phyloP scores from a whole-genome alignment of 2,797 vertebrate species.

The Karalla daura region DNA sequence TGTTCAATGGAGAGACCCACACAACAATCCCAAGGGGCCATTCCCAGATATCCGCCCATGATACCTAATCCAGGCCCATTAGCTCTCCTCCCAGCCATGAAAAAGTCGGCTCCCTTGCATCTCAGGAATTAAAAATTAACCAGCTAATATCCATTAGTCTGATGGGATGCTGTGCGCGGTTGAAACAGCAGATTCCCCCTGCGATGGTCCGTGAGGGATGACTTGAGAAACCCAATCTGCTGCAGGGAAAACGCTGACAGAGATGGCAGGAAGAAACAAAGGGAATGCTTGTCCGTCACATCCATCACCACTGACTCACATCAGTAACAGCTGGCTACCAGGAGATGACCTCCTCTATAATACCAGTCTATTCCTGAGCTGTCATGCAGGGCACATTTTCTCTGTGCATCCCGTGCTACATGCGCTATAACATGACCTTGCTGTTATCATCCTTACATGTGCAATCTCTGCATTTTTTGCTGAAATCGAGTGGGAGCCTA shows the following conservation, averaged over 20 bases:
- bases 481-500: background rate
- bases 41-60: constrained; percentile 84
- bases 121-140: constrained; percentile 88
- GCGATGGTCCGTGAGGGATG: constrained; percentile 73
- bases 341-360: constrained; percentile 61
- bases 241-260: constrained; percentile 77
- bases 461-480: constrained; percentile 23
- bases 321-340: constrained; percentile 59
- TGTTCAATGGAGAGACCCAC: constrained; percentile 80
- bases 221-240: constrained; percentile 80
- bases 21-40: constrained; percentile 73
- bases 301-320: constrained; percentile 58
- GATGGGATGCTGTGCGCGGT: constrained; percentile 75
- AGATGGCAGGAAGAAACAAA: constrained; percentile 72
- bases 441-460: constrained; percentile 49
- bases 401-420: constrained; percentile 24
- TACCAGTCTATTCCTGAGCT: constrained; percentile 54
- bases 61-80: constrained; percentile 87
- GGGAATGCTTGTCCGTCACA: constrained; percentile 69
- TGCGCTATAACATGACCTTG: constrained; percentile 60
- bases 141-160: constrained; percentile 87
- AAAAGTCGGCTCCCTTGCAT: constrained; percentile 78
- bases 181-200: constrained; percentile 85
- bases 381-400: constrained; percentile 41
- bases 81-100: constrained; percentile 80